Conservation (phyloP, 1,140 invertebrate species). For the Drosophila sp. region DNA sequence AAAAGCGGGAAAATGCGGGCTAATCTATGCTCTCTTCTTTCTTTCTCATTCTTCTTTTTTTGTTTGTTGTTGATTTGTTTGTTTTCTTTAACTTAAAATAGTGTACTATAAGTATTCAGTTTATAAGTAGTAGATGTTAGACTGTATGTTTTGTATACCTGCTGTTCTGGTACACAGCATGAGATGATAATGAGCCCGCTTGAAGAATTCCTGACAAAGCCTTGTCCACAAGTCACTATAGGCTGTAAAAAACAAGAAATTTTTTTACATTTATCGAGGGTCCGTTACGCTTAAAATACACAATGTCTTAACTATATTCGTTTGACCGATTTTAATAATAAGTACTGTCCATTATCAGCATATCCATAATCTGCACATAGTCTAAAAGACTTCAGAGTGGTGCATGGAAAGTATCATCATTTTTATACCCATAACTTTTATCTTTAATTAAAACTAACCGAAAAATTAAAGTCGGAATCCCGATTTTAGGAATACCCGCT, state of each 20-base stretch:
- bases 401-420: too few relatives aligned
- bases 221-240: constrained; percentile 51
- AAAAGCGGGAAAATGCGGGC: constrained; percentile 18
- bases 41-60: constrained; percentile 28
- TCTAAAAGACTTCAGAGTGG: too few relatives aligned
- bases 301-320: too few relatives aligned
- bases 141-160: constrained; percentile 72
- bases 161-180: constrained; percentile 80
- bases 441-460: too few relatives aligned
- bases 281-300: too few relatives aligned
- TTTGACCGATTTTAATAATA: too few relatives aligned
- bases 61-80: constrained; percentile 51
- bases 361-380: too few relatives aligned
- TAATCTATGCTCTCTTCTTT: constrained; percentile 31
- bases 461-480: too few relatives aligned
- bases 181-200: constrained; percentile 42
- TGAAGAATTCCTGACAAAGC: constrained; percentile 27
- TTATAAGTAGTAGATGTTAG: constrained; percentile 54
- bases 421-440: too few relatives aligned
- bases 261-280: not conserved
- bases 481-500: too few relatives aligned
- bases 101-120: constrained; percentile 70
- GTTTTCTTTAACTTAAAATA: constrained; percentile 70
- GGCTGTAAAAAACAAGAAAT: constrained; percentile 23
- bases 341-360: too few relatives aligned